Base-by-base conservation (phyloP, 2,113 vertebrate species). In the Callipepla californica region DNA sequence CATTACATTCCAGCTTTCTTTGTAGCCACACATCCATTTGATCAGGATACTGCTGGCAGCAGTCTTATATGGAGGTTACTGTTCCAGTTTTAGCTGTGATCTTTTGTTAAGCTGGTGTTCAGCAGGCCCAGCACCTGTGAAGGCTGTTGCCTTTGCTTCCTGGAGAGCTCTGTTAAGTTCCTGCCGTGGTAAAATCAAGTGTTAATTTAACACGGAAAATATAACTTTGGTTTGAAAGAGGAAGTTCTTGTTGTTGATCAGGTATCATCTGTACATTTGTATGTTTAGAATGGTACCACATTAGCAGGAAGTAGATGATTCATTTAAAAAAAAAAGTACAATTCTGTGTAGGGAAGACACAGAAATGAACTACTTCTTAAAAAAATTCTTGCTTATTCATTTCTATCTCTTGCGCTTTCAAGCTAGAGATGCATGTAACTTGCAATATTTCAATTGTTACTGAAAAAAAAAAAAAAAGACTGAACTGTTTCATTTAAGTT, bases 301-400 rank as follows among this genome's bases (percentile, higher is more conserved):
- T 94, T 88, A 82, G 74, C 87, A 92, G 96, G 95, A 97, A 97
- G 88, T 26, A 85, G 87, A 67, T 93, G 75, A 94, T 91, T 96
- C 70, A 89, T 93, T 93, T 78, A 14, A 78, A 63, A 80, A 89
- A 58, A 85, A 63, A 82, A 90, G 58, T 75, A 57, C 57, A 34
- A 50, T 8, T 48, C 25, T 22, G 5, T 0, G 34, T 55, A 80
- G 11, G 44, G 42, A 92, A 95, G 75, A 85, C 80, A 58, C 20
- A 61, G 38, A 95, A 87, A 85, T 73, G 11, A 95, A 34, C 73
- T 97, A 96, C 95, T 89, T 95, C n/a, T 94, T 92, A 16, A 62
- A 68, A 68, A 17, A 34, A 50, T 57, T 78, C 14, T 85, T 91
- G 34, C 5, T 40, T 48, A 19, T 25, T 51, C 36, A n/a, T 25